phyloP scores from a whole-genome alignment of 1,140 invertebrate species.

The Dreissena polymorpha region DNA sequence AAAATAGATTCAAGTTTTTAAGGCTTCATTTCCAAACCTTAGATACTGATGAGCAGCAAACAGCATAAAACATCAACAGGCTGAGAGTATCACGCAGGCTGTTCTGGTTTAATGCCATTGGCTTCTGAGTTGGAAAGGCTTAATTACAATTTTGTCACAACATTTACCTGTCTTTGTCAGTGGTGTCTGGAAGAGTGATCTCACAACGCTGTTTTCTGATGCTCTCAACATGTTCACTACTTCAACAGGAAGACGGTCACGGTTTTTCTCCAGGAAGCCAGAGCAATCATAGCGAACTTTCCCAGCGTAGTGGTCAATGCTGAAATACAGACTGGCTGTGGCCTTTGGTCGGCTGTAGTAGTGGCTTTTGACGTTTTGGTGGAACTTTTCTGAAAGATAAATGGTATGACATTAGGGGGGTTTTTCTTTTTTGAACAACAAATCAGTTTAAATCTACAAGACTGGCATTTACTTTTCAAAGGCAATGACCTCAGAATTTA shows the following conservation, averaged over 20 bases:
- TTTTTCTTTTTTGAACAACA: not conserved
- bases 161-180: conserved; percentile 84
- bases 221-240: conserved; percentile 88
- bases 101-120: no score
- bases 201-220: conserved; percentile 88
- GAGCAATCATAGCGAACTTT: conserved; percentile 85
- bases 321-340: conserved; percentile 83
- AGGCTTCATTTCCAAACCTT: no score
- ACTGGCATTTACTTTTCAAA: no score
- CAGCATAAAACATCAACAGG: no score
- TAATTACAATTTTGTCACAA: no score
- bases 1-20: no score
- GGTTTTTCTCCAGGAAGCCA: conserved; percentile 91
- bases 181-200: conserved; percentile 90
- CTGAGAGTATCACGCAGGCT: no score
- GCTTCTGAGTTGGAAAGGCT: no score
- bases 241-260: conserved; percentile 90
- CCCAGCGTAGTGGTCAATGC: conserved; percentile 77
- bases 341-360: conserved; percentile 88
- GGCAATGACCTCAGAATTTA: no score
- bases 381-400: conserved; percentile 87
- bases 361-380: conserved; percentile 88
- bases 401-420: conserved; percentile 34
- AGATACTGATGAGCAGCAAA: no score
- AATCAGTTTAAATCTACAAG: no score